Evolutionary conservation across 1,140 invertebrate species (phyloP), one percentile per base, ranked within the genome.

Genomic region (Ctenoplectra terminalis): DNA sequence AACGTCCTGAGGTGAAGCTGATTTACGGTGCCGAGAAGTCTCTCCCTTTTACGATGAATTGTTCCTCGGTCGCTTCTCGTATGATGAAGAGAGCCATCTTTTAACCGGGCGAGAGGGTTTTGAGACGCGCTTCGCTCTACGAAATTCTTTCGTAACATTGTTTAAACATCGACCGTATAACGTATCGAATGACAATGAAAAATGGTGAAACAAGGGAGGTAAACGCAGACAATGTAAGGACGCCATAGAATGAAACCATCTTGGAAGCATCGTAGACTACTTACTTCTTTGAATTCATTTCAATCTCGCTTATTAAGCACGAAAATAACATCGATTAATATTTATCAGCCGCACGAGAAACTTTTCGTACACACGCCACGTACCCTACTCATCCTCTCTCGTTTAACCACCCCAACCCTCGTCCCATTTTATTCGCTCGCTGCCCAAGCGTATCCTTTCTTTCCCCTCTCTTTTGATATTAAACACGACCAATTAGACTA

Each of bases 21-120:
- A 85, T 85, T 83, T 85, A 85, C 84, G 78, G 63, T 76, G 54
- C 79, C 72, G 71, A 73, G 71, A 85, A 84, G 61, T 60, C 83
- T 69, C n/a, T 75, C 76, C 50, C 74, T 74, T 74, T 71, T 71
- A 31, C 23, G 9, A 31, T 48, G 61, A 40, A 76, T 76, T 54
- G 13, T 67, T 43, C 34, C 46, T 7, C 7, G 26, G 26, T 20
- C 17, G 11, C 40, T 61, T 48, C 71, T n/a, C 2, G 20, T 7
- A 3, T 1, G 20, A 23, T 9, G n/a, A n/a, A 8, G 6, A 20
- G 40, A 54, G 11, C 37, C 43, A 60, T 9, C 31, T 66, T 54
- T 60, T 31, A 56, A 8, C 20, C 31, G 7, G 26, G 5, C 7
- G n/a, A n/a, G n/a, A n/a, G n/a, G n/a, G n/a, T 23, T 34, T 17